Evolutionary conservation across 2,113 vertebrate genomes (phyloP).

Genomic region (Uropsilus gracilis): DNA sequence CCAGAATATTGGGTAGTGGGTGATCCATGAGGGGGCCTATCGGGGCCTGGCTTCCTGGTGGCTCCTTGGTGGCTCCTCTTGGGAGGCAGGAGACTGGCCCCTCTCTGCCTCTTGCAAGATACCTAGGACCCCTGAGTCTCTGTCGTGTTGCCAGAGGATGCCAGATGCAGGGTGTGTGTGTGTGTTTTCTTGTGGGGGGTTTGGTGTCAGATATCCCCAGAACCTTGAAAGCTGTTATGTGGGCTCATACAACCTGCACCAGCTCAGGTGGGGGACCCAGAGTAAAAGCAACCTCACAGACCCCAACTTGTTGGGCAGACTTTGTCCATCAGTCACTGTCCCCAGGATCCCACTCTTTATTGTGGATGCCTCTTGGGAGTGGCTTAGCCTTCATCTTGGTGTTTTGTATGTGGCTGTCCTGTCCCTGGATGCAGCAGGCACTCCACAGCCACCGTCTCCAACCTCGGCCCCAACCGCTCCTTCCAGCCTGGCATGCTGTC

Average conservation of each 20-base stretch:
- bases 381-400: not conserved
- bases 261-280: not conserved
- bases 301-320: not conserved
- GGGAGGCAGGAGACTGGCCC: not conserved
- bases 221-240: not conserved
- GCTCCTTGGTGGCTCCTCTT: too few relatives aligned
- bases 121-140: not conserved
- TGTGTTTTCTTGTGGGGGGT: not conserved
- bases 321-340: not conserved
- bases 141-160: too few relatives aligned
- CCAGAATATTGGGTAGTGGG: not conserved
- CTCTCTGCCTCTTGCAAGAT: not conserved
- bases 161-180: not conserved
- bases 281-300: not conserved
- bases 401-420: not conserved
- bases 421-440: not conserved
- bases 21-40: not conserved
- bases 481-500: not conserved
- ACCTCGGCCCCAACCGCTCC: not conserved
- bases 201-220: not conserved
- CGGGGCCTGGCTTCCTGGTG: not conserved
- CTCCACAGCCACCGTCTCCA: not conserved
- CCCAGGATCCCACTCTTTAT: not conserved
- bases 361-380: not conserved
- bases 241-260: not conserved